These are phyloP conservation scores for Cyphomyrmex costatus DNA, from an alignment of 1,140 invertebrate genomes.

Conservation along the genomic window DNA sequence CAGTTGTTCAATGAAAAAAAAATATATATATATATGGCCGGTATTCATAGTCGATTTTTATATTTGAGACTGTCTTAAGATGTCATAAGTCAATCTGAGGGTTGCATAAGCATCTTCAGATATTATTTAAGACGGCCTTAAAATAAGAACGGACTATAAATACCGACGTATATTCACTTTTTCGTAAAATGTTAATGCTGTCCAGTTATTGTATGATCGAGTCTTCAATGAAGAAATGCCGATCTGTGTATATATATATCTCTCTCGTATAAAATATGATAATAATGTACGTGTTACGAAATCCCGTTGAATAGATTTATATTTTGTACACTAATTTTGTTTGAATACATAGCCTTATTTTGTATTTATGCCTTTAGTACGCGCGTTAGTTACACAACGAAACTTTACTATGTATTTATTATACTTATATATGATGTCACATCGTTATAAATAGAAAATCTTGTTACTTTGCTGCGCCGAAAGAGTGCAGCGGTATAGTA, in stretches of 20 bases:
- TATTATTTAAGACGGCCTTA: too few relatives aligned
- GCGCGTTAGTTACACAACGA: conserved; percentile 70
- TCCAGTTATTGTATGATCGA: conserved; percentile 66
- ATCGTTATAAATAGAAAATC: conserved; percentile 63
- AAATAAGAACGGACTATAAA: too few relatives aligned
- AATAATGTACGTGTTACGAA: conserved; percentile 61
- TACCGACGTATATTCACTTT: conserved; percentile 47
- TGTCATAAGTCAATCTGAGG: too few relatives aligned
- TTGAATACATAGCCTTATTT: conserved; percentile 72
- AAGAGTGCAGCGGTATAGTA: conserved; percentile 34
- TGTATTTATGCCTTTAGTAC: conserved; percentile 73
- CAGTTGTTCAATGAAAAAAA: conserved; percentile 70
- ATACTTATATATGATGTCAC: conserved; percentile 58
- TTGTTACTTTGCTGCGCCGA: conserved; percentile 65
- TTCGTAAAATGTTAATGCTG: conserved; percentile 64
- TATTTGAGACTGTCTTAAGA: too few relatives aligned
- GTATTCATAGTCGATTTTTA: too few relatives aligned
- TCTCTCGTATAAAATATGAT: conserved; percentile 68
- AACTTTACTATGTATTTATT: conserved; percentile 76
- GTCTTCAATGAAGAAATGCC: conserved; percentile 20
- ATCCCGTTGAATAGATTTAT: conserved; percentile 71
- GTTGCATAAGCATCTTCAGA: too few relatives aligned
- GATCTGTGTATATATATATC: conserved; percentile 62
- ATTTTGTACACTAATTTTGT: conserved; percentile 77
- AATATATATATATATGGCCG: conserved; percentile 19